Evolutionary conservation across 2,113 vertebrate genomes (phyloP), one percentile per base, ranked within the genome.

Genomic region (Rhagologus leucostigma): DNA sequence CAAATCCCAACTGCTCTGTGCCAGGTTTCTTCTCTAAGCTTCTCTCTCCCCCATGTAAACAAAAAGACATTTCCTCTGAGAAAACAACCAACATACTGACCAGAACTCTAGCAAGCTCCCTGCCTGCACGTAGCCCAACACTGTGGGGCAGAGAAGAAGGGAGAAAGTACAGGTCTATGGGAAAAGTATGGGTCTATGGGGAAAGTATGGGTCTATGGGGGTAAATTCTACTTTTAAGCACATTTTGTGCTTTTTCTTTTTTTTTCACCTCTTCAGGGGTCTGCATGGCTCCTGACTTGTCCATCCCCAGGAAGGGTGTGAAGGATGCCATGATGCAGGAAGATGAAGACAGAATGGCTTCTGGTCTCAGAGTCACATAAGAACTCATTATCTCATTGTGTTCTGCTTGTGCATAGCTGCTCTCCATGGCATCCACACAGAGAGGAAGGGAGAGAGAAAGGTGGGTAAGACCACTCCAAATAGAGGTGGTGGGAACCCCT

Each of bases 1-100:
- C 11, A 77, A 98, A 98, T 98, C 97, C 98, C 94, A 98, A 98
- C 97, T 97, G 97, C 96, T 98, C 95, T 94, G 93, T 97, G 97
- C 95, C 96, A 98, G 95, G 97, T 97, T 89, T 95, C 96, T 97
- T 96, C 95, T 91, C 92, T 98, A 98, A 98, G 97, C 97, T 96
- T 91, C 91, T 95, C 82, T 95, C 82, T 96, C 83, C 68, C 73
- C 83, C 70, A 39, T 84, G 90, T 94, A 92, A 97, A 97, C 93
- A 97, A 97, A 97, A 87, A 87, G 62, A 94, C 88, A 96, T 79
- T 97, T 96, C 67, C 78, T 93, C 55, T 77, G 56, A 94, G 71
- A 84, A 97, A 95, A 92, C 10, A 80, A 35, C 52, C 37, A 89
- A 47, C 32, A 35, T 41, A 84, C 12, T 53, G 18, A 79, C 65